These are phyloP conservation scores for Melanaphis sacchari DNA, from an alignment of 1,140 invertebrate species.

Conservation along the genomic window DNA sequence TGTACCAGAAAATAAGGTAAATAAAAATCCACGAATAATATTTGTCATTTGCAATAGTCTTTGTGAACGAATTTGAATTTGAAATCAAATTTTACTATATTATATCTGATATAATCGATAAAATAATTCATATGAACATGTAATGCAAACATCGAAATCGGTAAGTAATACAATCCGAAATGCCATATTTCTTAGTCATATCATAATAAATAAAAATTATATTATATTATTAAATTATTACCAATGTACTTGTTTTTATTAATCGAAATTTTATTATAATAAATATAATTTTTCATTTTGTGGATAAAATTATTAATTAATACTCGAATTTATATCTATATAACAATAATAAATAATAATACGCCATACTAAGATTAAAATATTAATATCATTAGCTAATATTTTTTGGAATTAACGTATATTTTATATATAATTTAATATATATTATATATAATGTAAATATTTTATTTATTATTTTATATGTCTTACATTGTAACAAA, in stretches of 20 bases:
- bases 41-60: not conserved
- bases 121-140: not conserved
- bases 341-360: not conserved
- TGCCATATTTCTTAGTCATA: not conserved
- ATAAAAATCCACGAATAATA: not conserved
- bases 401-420: not conserved
- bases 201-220: not conserved
- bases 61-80: not conserved
- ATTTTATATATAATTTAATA: no score
- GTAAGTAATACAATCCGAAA: not conserved
- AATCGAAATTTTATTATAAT: not conserved
- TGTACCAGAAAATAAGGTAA: not conserved
- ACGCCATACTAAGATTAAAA: not conserved
- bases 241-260: not conserved
- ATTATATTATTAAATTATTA: not conserved
- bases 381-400: not conserved
- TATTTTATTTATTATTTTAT: not conserved
- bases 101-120: not conserved
- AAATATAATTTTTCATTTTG: not conserved
- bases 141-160: no score
- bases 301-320: not conserved
- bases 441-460: no score
- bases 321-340: not conserved
- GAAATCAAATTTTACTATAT: not conserved
- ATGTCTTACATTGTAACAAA: not conserved